phyloP scores from a whole-genome alignment of 2,888 invertebrate species.

The Sphaeridia pumilis region DNA sequence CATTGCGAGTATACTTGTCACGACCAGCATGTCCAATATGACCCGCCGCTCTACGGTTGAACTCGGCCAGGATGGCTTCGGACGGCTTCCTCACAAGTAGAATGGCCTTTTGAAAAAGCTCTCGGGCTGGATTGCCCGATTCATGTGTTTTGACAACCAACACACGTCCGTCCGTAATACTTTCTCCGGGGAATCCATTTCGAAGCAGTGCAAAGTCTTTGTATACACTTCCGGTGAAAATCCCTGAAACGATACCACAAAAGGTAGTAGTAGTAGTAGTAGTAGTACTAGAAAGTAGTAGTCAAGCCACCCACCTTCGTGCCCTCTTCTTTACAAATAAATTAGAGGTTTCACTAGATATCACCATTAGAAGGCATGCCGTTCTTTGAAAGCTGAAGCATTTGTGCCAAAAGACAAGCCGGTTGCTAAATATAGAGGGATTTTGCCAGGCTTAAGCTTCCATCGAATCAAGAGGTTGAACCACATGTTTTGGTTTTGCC shows the following conservation, averaged over 20 bases:
- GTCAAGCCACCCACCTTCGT: too few species aligned
- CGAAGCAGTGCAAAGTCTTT: conserved; percentile 65
- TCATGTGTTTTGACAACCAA: conserved; percentile 69
- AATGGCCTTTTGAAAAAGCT: conserved; percentile 54
- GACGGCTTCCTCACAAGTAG: conserved; percentile 59
- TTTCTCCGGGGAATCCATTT: conserved; percentile 70
- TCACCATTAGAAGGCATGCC: too few species aligned
- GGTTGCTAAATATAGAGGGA: too few species aligned
- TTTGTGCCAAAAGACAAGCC: too few species aligned
- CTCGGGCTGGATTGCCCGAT: conserved; percentile 50
- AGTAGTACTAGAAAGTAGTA: too few species aligned
- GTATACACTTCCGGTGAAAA: conserved; percentile 66
- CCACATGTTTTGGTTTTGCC: too few species aligned
- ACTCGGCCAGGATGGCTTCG: conserved; percentile 63
- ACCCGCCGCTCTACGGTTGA: conserved; percentile 66
- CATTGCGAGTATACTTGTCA: conserved; percentile 51
- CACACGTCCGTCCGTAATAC: conserved; percentile 61
- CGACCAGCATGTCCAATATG: conserved; percentile 66
- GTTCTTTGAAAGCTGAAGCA: too few species aligned
- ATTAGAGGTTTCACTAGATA: too few species aligned
- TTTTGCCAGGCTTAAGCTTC: too few species aligned
- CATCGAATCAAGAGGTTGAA: too few species aligned
- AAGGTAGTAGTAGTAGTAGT: too few species aligned
- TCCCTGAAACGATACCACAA: conserved; percentile 44
- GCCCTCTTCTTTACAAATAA: neutral